Evolutionary conservation across 2,797 vertebrate species (phyloP).

Genomic region (Melanotaenia boesemani): DNA sequence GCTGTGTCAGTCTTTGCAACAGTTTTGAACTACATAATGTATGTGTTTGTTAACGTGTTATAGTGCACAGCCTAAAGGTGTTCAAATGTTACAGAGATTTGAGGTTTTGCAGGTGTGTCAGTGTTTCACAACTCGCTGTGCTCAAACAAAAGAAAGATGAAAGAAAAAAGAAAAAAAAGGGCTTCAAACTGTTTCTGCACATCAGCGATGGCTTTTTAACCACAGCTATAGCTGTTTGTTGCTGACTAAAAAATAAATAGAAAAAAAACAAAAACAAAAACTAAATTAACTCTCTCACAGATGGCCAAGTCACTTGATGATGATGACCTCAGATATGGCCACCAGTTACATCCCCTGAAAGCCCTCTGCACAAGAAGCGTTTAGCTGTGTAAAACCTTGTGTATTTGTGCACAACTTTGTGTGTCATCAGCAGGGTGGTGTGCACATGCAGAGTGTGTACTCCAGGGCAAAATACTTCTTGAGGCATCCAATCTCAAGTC

Average conservation of each 20-base stretch:
- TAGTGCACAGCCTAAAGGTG: slow-evolving; percentile 11
- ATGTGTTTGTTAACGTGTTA: slow-evolving; percentile 1
- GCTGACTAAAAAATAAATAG: too few relatives aligned
- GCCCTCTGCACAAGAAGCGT: slow-evolving; percentile 5
- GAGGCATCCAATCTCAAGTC: slow-evolving; percentile 48
- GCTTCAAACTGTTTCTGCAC: slow-evolving; percentile 1
- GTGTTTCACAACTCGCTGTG: slow-evolving; percentile 2
- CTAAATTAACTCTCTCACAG: background rate
- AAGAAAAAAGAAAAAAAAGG: background rate
- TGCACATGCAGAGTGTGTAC: slow-evolving; percentile 64
- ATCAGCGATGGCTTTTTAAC: background rate
- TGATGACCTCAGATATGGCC: background rate
- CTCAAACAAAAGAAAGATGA: background rate
- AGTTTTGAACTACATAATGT: background rate
- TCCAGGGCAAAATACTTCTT: slow-evolving; percentile 31
- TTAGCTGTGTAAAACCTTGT: slow-evolving; percentile 19
- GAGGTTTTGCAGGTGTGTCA: slow-evolving; percentile 47
- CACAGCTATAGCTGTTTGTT: background rate
- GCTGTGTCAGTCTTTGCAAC: slow-evolving; percentile 16
- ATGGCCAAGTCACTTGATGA: background rate
- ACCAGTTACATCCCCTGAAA: background rate
- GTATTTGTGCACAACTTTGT: slow-evolving; percentile 13
- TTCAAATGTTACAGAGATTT: slow-evolving; percentile 6
- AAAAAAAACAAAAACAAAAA: background rate
- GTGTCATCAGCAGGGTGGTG: slow-evolving; percentile 18